Conservation (phyloP, 2,113 vertebrate genomes). For the Neotragus moschatus region DNA sequence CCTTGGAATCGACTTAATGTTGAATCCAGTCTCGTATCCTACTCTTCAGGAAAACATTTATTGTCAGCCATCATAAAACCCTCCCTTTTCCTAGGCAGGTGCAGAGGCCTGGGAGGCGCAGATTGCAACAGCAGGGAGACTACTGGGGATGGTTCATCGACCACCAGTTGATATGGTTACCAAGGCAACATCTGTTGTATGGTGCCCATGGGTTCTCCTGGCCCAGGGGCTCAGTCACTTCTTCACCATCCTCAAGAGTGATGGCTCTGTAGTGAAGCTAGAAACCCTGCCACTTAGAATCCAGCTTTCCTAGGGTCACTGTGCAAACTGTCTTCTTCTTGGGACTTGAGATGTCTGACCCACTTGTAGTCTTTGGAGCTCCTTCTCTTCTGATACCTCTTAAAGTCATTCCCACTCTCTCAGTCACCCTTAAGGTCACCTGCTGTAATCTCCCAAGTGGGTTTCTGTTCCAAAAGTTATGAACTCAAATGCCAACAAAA, state of each 20-base stretch:
- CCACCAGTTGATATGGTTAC: not conserved
- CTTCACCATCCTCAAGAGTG: not conserved
- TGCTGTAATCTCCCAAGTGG: not conserved
- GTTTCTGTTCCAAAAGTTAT: not conserved
- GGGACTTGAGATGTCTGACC: not conserved
- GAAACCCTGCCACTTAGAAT: no score
- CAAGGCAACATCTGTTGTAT: not conserved
- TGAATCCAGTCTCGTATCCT: not conserved
- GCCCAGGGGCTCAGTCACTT: not conserved
- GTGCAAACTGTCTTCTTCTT: not conserved
- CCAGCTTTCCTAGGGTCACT: not conserved
- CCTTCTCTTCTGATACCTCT: not conserved
- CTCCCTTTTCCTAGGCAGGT: not conserved
- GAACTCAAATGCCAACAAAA: not conserved
- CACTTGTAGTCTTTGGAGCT: fast-evolving
- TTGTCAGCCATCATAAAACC: fast-evolving
- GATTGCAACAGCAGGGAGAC: not conserved
- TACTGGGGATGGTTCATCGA: not conserved
- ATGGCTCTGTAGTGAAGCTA: not conserved
- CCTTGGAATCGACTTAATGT: not conserved
- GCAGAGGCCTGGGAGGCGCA: not conserved
- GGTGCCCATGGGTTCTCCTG: not conserved
- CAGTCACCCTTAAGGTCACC: not conserved
- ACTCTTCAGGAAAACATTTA: not conserved
- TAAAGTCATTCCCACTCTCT: not conserved